Conservation (phyloP, 2,888 invertebrate species). For the Orthosia gothica region DNA sequence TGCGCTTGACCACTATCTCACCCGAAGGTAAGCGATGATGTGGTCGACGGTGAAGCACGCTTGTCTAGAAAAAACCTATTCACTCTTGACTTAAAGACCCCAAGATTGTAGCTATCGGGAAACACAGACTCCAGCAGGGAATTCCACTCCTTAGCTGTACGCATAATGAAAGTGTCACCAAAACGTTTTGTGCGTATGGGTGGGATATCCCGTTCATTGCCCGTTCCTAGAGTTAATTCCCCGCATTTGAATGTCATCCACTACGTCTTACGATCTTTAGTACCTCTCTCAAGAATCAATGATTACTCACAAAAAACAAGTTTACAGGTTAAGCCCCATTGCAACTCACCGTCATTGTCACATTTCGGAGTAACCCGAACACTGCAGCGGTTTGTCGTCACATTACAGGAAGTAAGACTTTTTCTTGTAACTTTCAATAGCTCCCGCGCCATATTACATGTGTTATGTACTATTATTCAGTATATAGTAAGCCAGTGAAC, state of each 20-base stretch:
- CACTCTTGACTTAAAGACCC: no score
- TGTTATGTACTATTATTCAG: slow-evolving; percentile 49
- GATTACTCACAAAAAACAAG: slow-evolving; percentile 18
- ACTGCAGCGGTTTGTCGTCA: slow-evolving; percentile 29
- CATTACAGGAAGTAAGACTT: slow-evolving; percentile 49
- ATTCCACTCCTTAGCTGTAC: no score
- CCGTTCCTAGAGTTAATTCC: neutral
- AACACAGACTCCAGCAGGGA: no score
- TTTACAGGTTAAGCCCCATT: slow-evolving; percentile 5
- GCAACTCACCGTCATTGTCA: slow-evolving; percentile 3
- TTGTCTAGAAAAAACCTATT: no score
- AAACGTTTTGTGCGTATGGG: no score
- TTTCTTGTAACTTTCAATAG: slow-evolving; percentile 57
- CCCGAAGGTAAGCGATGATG: no score
- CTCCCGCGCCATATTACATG: slow-evolving; percentile 35
- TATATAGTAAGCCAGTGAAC: slow-evolving; percentile 52
- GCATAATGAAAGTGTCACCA: no score
- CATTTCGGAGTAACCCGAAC: slow-evolving; percentile 33
- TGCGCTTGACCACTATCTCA: no score
- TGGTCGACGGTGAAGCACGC: no score
- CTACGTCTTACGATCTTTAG: neutral
- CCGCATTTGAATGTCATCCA: neutral
- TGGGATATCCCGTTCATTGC: no score
- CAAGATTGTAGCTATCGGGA: no score
- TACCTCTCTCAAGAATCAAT: slow-evolving; percentile 3